Evolutionary conservation across 30 jellyfish, hydroid and myxozoan species (phyloP).

Genomic region (Mastigias papua): DNA sequence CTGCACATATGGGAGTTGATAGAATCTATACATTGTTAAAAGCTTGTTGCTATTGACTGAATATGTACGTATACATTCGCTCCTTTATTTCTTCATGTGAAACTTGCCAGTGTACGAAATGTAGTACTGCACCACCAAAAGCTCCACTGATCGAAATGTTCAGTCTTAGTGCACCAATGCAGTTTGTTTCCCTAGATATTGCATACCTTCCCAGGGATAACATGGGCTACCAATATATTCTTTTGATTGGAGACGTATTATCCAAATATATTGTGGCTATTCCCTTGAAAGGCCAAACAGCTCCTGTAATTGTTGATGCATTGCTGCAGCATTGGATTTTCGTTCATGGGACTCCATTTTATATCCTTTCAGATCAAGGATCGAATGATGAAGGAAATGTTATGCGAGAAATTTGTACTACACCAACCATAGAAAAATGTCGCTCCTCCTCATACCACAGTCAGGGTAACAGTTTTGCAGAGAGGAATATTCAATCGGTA

Average conservation of each 20-base stretch:
- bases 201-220: conserved; percentile 59
- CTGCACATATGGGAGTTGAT: conserved; percentile 43
- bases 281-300: conserved; percentile 54
- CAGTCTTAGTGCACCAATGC: conserved; percentile 1
- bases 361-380: conserved; percentile 60
- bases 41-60: conserved; percentile 67
- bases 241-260: conserved; percentile 14
- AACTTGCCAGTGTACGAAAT: conserved; percentile 43
- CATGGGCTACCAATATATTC: conserved; percentile 48
- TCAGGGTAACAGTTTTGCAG: conserved; percentile 44
- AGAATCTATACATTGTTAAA: conserved; percentile 49
- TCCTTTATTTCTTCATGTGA: conserved; percentile 50
- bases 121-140: conserved; percentile 52
- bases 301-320: conserved; percentile 45
- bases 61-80: conserved; percentile 41
- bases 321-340: conserved; percentile 60
- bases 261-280: conserved; percentile 41
- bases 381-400: conserved; percentile 58
- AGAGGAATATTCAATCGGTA: background rate
- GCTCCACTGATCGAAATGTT: conserved; percentile 16
- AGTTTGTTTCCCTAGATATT: conserved; percentile 37
- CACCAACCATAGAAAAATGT: conserved; percentile 50
- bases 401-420: conserved; percentile 59
- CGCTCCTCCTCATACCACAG: conserved; percentile 68
- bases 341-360: conserved; percentile 70